Conservation (phyloP, 1,140 invertebrate genomes). For the Asbolus verrucosus region DNA sequence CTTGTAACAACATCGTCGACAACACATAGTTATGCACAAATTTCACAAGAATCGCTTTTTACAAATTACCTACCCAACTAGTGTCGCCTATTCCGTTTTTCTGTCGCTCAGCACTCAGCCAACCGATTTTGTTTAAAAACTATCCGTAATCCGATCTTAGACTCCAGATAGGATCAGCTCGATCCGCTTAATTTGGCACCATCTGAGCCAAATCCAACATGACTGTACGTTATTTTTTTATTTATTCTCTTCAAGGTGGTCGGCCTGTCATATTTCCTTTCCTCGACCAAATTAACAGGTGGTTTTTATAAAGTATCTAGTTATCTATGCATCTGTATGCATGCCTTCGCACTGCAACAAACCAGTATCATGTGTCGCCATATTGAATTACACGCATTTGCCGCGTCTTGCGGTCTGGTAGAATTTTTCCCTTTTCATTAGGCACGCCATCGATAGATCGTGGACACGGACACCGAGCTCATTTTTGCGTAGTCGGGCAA, state of each 20-base stretch:
- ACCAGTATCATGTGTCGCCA: constrained; percentile 49
- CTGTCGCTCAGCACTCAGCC: constrained; percentile 3
- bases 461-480: constrained; percentile 12
- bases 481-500: constrained; percentile 22
- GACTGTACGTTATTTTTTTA: constrained; percentile 53
- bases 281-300: constrained; percentile 58
- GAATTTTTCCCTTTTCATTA: constrained; percentile 1
- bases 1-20: no score
- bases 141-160: constrained; percentile 37
- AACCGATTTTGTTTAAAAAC: constrained; percentile 39
- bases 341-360: constrained; percentile 54
- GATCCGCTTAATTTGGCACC: constrained; percentile 56
- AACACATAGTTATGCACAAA: no score
- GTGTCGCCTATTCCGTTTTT: constrained; percentile 19
- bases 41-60: no score
- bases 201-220: constrained; percentile 51
- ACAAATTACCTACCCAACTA: constrained; percentile 7
- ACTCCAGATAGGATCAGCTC: constrained; percentile 37
- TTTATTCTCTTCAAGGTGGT: constrained; percentile 58
- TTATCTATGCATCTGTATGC: constrained; percentile 60
- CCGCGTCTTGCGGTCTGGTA: constrained; percentile 22
- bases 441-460: constrained; percentile 6
- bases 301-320: constrained; percentile 60
- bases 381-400: constrained; percentile 47
- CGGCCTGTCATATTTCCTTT: constrained; percentile 57